Evolutionary conservation across 1,140 invertebrate species (phyloP).

Genomic region (Papilio aristodemus): DNA sequence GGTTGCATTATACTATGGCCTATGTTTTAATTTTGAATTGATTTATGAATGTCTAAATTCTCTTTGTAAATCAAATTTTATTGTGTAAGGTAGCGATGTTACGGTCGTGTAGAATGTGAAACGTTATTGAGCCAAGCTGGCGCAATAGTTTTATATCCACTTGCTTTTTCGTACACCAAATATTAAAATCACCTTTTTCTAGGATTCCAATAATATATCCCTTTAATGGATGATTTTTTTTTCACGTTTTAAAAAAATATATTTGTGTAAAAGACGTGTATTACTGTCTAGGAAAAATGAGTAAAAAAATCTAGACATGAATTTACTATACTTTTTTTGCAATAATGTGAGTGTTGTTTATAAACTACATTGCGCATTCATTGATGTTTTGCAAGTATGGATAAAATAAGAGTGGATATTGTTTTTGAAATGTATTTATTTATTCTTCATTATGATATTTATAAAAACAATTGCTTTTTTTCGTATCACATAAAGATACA

Average conservation of each 20-base stretch:
- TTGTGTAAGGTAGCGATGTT: too few species aligned
- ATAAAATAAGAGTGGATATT: conserved; percentile 53
- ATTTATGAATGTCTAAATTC: too few species aligned
- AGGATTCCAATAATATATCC: too few species aligned
- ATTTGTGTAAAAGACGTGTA: conserved; percentile 50
- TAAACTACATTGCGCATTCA: conserved; percentile 53
- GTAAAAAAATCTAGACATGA: conserved; percentile 52
- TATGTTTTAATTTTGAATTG: too few species aligned
- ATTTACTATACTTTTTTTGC: conserved; percentile 30
- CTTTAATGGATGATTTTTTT: conserved; percentile 43
- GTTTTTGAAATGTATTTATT: conserved; percentile 57
- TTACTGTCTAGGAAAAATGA: conserved; percentile 49
- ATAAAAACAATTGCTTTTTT: conserved; percentile 61
- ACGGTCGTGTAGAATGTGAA: too few species aligned
- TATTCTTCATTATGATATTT: conserved; percentile 56
- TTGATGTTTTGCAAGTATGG: conserved; percentile 53
- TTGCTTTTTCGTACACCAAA: too few species aligned
- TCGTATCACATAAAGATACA: too few species aligned
- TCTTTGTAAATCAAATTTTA: too few species aligned
- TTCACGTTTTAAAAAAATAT: conserved; percentile 48
- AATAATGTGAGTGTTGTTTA: conserved; percentile 49
- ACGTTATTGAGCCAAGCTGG: too few species aligned
- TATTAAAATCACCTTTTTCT: too few species aligned
- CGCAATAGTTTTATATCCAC: too few species aligned
- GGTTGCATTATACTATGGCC: too few species aligned